These are phyloP conservation scores for Gorsachius magnificus DNA, from an alignment of 2,797 vertebrate species.

Conservation along the genomic window DNA sequence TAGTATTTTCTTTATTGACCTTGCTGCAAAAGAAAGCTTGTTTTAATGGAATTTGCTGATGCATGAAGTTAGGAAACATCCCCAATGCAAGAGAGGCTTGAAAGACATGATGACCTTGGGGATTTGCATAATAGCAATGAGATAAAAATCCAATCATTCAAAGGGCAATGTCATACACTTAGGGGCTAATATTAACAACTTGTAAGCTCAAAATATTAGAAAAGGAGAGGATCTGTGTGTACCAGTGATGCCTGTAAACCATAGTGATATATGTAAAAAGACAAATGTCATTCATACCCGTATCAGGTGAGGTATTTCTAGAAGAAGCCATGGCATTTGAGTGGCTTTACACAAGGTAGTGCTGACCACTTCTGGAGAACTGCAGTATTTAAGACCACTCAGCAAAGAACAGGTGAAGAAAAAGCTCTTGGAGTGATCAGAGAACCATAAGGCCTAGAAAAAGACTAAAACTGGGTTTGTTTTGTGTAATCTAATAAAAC, in stretches of 20 bases:
- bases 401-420: neutral
- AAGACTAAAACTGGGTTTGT: neutral
- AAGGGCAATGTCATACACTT: neutral
- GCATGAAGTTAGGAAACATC: neutral
- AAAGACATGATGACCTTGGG: neutral
- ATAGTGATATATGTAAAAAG: neutral
- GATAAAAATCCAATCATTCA: neutral
- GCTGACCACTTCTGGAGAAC: neutral
- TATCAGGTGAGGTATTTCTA: neutral
- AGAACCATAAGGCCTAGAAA: neutral
- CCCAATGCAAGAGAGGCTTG: neutral
- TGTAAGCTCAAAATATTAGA: neutral
- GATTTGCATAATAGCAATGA: neutral
- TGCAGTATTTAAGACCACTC: neutral
- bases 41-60: neutral
- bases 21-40: neutral
- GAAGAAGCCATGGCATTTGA: neutral
- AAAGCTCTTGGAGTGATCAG: neutral
- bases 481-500: neutral
- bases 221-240: neutral
- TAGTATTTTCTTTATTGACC: neutral
- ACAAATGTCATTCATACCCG: neutral
- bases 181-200: neutral
- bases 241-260: neutral
- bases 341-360: neutral